phyloP scores from a whole-genome alignment of 2,888 invertebrate species.

The Eremobia ochroleuca region DNA sequence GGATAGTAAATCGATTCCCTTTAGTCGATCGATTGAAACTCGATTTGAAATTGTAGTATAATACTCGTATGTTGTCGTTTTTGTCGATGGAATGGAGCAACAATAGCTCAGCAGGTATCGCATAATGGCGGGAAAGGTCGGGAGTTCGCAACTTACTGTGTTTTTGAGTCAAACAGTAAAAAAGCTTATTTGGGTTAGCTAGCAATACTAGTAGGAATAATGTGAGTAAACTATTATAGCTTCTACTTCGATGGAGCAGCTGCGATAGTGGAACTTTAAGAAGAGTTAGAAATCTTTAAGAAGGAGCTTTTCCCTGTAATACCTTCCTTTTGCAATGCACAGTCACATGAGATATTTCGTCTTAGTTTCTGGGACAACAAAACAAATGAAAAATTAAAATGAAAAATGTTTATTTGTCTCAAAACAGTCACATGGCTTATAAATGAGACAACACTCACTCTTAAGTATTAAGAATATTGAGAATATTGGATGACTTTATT shows the following conservation, averaged over 20 bases:
- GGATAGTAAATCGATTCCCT: conserved; percentile 53
- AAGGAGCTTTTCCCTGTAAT: neutral
- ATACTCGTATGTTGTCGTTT: conserved; percentile 48
- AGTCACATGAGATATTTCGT: no score
- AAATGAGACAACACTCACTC: no score
- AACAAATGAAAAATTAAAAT: no score
- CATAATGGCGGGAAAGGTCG: conserved; percentile 46
- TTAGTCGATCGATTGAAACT: conserved; percentile 30
- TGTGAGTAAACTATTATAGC: neutral
- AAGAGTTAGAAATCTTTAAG: no score
- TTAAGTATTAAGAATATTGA: no score
- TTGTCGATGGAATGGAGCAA: conserved; percentile 33
- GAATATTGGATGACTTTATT: no score
- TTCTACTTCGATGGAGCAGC: neutral
- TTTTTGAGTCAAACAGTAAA: no score
- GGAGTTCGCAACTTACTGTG: conserved; percentile 27
- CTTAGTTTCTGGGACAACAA: no score
- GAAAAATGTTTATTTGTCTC: no score
- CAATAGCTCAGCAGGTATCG: conserved; percentile 42
- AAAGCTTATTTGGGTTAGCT: conserved; percentile 7
- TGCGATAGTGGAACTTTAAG: neutral
- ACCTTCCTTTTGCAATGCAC: no score
- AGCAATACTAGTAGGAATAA: neutral
- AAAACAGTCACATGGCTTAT: no score
- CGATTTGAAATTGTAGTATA: conserved; percentile 31